Evolutionary conservation across 2,888 invertebrate genomes (phyloP), one percentile per base, ranked within the genome.

Genomic region (Hemicrepidius hirtus): DNA sequence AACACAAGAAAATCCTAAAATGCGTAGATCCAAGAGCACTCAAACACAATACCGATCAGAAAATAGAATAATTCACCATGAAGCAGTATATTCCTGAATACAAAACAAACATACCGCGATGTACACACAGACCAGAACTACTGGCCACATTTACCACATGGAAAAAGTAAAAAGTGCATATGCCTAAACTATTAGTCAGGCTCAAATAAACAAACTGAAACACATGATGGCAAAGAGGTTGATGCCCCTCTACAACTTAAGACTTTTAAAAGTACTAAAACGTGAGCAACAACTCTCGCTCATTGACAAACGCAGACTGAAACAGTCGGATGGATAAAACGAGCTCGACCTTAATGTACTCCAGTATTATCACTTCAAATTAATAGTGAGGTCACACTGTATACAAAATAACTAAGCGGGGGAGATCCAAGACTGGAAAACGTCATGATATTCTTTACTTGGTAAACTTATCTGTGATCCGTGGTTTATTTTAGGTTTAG

Each of bases 191-290:
- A 71, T 71, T 66, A 72, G 74, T 74, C 74, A 74, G 57, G 73
- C 74, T 70, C 71, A 70, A 75, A 68, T 62, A 72, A 68, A 71
- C 74, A 75, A 65, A 67, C 64, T 72, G 70, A 66, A 74, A 74
- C 74, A 76, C 72, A 76, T 68, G 70, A 72, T 74, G 68, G 71
- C 50, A 44, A 72, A 44, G 64, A 76, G 76, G 74, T 76, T 75
- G 75, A 75, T 76, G 76, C 73, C 76, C 76, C 63, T 53, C 66
- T 53, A 20, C 21, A 65, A 55, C 59, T 67, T 67, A 67, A 49
- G 13, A 50, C 35, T 64, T 13, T 12, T 18, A 50, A 20, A 49
- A 50, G 16, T 37, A 13, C 20, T 4, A 50, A 44, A 62, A 35
- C 16, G 16, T 28, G 32, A 62, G 46, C 46, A 18, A 46, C 41